Percentiles rank a stretch among this genome's conserved stretches.
Conservation (phyloP, 2,888 invertebrate species). For the Temnothorax ravouxi region DNA sequence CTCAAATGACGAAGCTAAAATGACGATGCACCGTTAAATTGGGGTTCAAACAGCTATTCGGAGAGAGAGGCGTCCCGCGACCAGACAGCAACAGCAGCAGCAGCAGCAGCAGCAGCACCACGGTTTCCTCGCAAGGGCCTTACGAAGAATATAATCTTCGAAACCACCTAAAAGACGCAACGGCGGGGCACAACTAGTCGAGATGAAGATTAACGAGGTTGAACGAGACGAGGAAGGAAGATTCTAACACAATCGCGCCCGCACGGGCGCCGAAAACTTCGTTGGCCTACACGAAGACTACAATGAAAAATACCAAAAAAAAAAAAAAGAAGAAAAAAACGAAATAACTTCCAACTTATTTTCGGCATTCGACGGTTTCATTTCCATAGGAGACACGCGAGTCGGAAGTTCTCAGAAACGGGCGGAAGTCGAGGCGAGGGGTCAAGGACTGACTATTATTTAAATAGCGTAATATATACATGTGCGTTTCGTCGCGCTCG, state of each 20-base stretch:
- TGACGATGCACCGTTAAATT: background rate
- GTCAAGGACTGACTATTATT: constrained; percentile 62
- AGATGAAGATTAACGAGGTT: constrained; percentile 8
- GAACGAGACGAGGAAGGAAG: constrained; percentile 17
- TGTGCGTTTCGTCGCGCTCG: constrained; percentile 38
- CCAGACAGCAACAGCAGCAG: background rate
- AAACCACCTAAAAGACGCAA: constrained; percentile 44
- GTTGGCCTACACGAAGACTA: constrained; percentile 71
- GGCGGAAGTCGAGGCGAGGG: constrained; percentile 55
- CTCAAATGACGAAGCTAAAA: background rate
- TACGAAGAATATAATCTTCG: constrained; percentile 48
- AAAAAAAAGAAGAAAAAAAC: constrained; percentile 13
- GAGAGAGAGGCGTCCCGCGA: constrained; percentile 8
- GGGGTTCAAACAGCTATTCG: constrained; percentile 5
- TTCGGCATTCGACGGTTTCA: constrained; percentile 55
- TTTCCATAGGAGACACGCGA: constrained; percentile 12
- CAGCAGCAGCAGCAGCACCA: background rate
- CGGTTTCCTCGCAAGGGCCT: constrained; percentile 50
- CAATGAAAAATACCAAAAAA: constrained; percentile 39
- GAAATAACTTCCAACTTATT: constrained; percentile 15
- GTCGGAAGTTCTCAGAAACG: background rate
- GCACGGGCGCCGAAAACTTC: constrained; percentile 59
- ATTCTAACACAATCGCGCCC: constrained; percentile 22
- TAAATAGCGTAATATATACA: constrained; percentile 44
- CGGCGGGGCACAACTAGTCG: constrained; percentile 15